Percentiles rank a stretch among this genome's conserved stretches.
These are phyloP conservation scores for Mola mola DNA, from an alignment of 2,113 vertebrate species.

Conservation along the genomic window DNA sequence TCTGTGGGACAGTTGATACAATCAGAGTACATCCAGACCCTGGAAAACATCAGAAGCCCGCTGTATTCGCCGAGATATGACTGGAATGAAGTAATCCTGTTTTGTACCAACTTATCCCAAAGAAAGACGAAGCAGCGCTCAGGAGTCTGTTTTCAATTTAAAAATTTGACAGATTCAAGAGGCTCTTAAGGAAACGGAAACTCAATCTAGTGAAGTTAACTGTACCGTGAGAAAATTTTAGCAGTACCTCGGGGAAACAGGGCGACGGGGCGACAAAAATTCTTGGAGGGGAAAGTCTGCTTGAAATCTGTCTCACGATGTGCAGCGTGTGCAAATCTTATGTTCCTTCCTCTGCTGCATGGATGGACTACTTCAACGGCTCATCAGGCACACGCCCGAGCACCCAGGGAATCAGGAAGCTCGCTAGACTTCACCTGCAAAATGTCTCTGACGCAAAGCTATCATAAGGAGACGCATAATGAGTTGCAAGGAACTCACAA, in stretches of 20 bases:
- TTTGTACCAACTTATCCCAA: slow-evolving; percentile 27
- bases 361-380: too few relatives aligned
- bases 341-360: too few relatives aligned
- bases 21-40: slow-evolving; percentile 22
- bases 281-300: too few relatives aligned
- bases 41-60: too few relatives aligned
- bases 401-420: too few relatives aligned
- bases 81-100: slow-evolving; percentile 32
- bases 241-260: neutral
- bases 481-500: too few relatives aligned
- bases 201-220: slow-evolving; percentile 18
- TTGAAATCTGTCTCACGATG: too few relatives aligned
- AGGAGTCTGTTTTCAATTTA: slow-evolving; percentile 28
- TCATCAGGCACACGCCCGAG: too few relatives aligned
- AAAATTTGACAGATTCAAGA: slow-evolving; percentile 40
- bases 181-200: slow-evolving; percentile 13
- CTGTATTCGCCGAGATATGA: neutral
- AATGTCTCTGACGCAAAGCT: too few relatives aligned
- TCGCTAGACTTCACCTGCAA: too few relatives aligned
- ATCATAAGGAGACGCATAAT: too few relatives aligned
- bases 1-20: slow-evolving; percentile 22
- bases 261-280: neutral
- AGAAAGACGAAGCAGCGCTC: slow-evolving; percentile 8
- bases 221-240: neutral
- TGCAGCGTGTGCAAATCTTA: too few relatives aligned